These are phyloP conservation scores for Haemorhous mexicanus DNA, from an alignment of 2,113 vertebrate genomes.

Conservation along the genomic window DNA sequence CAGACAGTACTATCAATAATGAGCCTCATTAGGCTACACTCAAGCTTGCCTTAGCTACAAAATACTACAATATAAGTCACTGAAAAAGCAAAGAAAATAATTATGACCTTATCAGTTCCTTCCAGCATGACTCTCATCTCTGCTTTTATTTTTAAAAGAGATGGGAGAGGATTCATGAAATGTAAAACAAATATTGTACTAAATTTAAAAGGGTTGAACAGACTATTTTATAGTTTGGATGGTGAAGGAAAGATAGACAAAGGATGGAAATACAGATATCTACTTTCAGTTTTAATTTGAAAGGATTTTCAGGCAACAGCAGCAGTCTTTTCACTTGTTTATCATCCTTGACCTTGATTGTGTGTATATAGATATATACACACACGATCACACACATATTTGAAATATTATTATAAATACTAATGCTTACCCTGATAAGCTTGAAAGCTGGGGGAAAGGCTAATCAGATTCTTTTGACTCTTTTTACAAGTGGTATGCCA, in stretches of 20 bases:
- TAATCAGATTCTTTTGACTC: not conserved
- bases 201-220: not conserved
- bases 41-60: not conserved
- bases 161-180: not conserved
- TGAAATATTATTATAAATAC: not conserved
- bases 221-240: rapidly evolving
- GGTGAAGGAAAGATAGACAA: not conserved
- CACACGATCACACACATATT: not conserved
- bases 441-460: not conserved
- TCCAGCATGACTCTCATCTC: not conserved
- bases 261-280: not conserved
- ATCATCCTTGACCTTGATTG: not conserved
- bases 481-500: not conserved
- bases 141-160: not conserved
- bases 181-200: not conserved
- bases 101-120: not conserved
- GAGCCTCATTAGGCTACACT: not conserved
- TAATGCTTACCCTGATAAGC: not conserved
- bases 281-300: not conserved
- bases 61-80: not conserved
- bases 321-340: not conserved
- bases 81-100: slow-evolving; percentile 5
- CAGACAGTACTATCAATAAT: slow-evolving; percentile 13
- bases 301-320: not conserved
- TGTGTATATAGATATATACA: not conserved